Evolutionary conservation across 37 sponge, comb jelly and placozoan genomes (phyloP).

Genomic region (Mnemiopsis leidyi): DNA sequence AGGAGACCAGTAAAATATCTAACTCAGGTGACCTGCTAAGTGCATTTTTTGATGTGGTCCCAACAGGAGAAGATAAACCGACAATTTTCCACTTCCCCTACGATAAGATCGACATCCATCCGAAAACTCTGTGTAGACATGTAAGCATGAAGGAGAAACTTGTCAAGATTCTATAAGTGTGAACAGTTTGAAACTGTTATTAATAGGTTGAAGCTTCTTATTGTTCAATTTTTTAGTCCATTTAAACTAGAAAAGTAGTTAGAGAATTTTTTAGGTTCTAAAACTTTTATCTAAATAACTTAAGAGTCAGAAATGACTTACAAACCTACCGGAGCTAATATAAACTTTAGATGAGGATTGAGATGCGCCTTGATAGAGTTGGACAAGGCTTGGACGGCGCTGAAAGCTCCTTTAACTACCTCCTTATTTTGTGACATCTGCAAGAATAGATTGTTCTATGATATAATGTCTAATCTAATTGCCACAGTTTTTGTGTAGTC

Average conservation of each 20-base stretch:
- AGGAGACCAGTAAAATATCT: no score
- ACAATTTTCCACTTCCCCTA: not conserved
- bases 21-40: not conserved
- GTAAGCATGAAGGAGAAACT: constrained; percentile 3
- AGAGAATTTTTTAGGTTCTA: no score
- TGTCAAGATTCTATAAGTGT: constrained; percentile 1
- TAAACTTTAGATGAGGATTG: constrained; percentile 45
- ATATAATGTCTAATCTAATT: no score
- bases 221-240: no score
- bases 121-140: not conserved
- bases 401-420: constrained; percentile 21
- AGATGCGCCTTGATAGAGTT: constrained; percentile 47
- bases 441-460: no score
- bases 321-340: constrained; percentile 28
- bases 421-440: constrained; percentile 43
- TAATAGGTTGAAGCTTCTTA: no score
- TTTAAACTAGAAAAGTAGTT: no score
- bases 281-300: no score
- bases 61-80: not conserved
- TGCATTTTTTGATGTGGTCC: not conserved
- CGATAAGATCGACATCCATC: constrained; percentile 4
- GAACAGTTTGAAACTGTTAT: no score
- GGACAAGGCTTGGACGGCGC: constrained; percentile 12
- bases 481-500: no score
- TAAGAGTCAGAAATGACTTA: no score